Base-by-base conservation (phyloP, 2,888 invertebrate species). In the Brachypterus glaber region DNA sequence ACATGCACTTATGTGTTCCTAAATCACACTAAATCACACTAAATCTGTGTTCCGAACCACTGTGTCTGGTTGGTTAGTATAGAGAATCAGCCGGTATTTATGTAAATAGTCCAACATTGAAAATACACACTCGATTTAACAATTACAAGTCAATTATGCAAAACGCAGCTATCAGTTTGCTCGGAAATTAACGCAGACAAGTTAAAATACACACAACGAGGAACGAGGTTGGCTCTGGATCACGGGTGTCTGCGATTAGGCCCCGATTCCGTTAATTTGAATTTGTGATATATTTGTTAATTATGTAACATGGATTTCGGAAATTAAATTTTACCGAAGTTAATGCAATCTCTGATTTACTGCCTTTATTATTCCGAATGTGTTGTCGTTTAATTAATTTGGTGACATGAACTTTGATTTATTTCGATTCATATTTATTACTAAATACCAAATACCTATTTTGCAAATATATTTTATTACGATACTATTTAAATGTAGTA, bases 101-200 rank as follows among this genome's bases (percentile, higher is more conserved):
- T 63, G 64, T 59, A 64, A 63, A 64, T 63, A 48, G 51, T 44
- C 49, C 53, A 58, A 59, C 60, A 60, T 61, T 60, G 61, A 60
- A 62, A 63, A 60, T 51, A 55, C 51, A 58, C 62, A 58, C 57
- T 57, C 63, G 62, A 64, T 64, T 64, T 60, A 64, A 60, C 64
- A 63, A 64, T 64, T 62, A 64, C 59, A 60, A 64, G 60, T 63
- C 64, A 63, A 64, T 64, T 64, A 63, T 64, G 63, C 54, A 63
- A 63, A 64, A 57, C 54, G 58, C 57, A 53, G 54, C 57, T 60
- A 62, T 63, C 62, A 55, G 58, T 53, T 54, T 48, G 54, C 58
- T 59, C 63, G 66, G 66, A 66, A 64, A 66, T 66, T 66, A 66
- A 63, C 63, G 58, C 54, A 54, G 59, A 52, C 58, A 53, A 59